Percentiles rank a stretch among this genome's conserved stretches.
These are phyloP conservation scores for Ataeniobius toweri DNA, from an alignment of 2,797 vertebrate species.

Conservation along the genomic window DNA sequence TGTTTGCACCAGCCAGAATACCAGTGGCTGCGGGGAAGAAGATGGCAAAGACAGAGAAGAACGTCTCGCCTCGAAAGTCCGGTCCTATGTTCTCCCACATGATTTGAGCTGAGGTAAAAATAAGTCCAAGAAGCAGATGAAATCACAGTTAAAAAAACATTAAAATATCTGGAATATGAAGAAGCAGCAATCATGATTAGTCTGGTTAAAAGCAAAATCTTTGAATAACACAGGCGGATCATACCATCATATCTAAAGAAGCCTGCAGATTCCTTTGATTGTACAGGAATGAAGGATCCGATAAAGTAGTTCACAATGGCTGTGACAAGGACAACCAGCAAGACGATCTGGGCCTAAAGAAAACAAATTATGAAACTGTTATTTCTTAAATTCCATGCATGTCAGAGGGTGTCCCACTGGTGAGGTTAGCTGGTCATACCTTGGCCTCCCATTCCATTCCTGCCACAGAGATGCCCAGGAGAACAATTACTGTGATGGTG, in stretches of 20 bases:
- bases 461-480: constrained; percentile 95
- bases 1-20: constrained; percentile 97
- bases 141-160: neutral
- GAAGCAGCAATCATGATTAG: neutral
- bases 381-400: neutral
- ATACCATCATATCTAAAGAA: constrained; percentile 94
- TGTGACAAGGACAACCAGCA: constrained; percentile 89
- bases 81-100: constrained; percentile 96
- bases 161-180: neutral
- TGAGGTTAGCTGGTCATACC: constrained; percentile 70
- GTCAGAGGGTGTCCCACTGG: neutral
- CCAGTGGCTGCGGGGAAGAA: constrained; percentile 99
- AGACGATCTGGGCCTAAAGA: constrained; percentile 93
- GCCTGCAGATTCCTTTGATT: constrained; percentile 86
- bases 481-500: constrained; percentile 90
- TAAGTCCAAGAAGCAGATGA: constrained; percentile 5
- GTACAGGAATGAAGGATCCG: constrained; percentile 89
- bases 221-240: neutral
- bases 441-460: constrained; percentile 99
- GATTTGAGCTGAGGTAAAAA: constrained; percentile 80
- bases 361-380: neutral
- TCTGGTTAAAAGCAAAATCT: neutral
- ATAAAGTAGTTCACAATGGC: constrained; percentile 94
- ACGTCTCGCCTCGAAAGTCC: constrained; percentile 87
- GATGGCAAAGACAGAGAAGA: constrained; percentile 97